Percentiles rank a stretch among this genome's conserved stretches.
Evolutionary conservation across 2,888 invertebrate species (phyloP).

Genomic region (Coremacera marginata): DNA sequence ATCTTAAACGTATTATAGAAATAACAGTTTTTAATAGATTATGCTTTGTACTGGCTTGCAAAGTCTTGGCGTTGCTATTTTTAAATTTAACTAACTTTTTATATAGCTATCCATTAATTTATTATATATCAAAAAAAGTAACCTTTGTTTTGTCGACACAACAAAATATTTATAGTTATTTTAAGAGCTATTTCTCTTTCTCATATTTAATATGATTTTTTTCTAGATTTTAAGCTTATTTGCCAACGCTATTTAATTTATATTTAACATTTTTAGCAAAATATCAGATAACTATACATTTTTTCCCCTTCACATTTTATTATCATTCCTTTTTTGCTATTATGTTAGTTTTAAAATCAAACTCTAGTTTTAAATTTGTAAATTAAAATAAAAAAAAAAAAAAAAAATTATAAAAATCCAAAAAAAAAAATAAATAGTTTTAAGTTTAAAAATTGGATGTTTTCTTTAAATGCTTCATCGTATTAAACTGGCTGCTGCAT

Average conservation of each 20-base stretch:
- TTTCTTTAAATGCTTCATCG: not conserved
- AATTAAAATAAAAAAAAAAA: slow-evolving; percentile 18
- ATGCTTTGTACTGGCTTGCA: slow-evolving; percentile 18
- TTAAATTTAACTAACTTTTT: slow-evolving; percentile 17
- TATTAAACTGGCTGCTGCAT: not conserved
- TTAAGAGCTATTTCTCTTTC: not conserved
- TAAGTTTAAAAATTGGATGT: not conserved
- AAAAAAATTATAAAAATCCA: not conserved
- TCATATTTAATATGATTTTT: slow-evolving; percentile 25
- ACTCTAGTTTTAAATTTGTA: slow-evolving; percentile 20
- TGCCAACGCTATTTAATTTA: slow-evolving; percentile 24
- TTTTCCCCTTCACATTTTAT: slow-evolving; percentile 22
- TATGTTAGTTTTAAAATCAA: slow-evolving; percentile 12
- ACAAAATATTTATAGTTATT: not conserved
- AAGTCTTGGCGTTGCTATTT: slow-evolving; percentile 2
- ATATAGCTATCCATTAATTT: slow-evolving; percentile 4
- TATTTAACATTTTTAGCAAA: slow-evolving; percentile 29
- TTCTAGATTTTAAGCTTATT: slow-evolving; percentile 30
- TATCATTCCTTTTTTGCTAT: slow-evolving; percentile 18
- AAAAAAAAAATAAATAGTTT: slow-evolving; percentile 29
- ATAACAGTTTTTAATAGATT: slow-evolving; percentile 23
- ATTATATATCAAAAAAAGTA: not conserved
- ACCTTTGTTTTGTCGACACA: not conserved
- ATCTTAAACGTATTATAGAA: not conserved
- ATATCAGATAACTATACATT: not conserved